A percentile compares a stretch with the other conserved stretches of the same genome.
phyloP scores from a whole-genome alignment of 2,888 invertebrate genomes.

The Cheilosia impressa region DNA sequence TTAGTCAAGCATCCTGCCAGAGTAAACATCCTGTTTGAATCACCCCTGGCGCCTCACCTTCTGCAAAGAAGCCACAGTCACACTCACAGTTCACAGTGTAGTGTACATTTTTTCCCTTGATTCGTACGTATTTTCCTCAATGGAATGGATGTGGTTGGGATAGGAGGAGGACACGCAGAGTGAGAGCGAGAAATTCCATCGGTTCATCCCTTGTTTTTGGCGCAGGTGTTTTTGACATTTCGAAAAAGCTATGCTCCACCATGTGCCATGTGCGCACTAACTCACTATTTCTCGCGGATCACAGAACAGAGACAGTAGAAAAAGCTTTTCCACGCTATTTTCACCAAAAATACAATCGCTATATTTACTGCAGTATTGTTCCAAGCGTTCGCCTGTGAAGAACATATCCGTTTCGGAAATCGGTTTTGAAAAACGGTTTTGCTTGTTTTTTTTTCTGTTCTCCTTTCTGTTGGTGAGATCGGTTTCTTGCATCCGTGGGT shows the following conservation, averaged over 20 bases:
- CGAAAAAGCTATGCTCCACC: slow-evolving; percentile 59
- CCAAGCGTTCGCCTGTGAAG: slow-evolving; percentile 53
- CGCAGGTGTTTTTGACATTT: slow-evolving; percentile 71
- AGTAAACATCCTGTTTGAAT: slow-evolving; percentile 50
- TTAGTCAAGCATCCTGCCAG: slow-evolving; percentile 23
- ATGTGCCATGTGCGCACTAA: slow-evolving; percentile 34
- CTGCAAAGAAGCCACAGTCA: slow-evolving; percentile 15
- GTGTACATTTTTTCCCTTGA: slow-evolving; percentile 8
- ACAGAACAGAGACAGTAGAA: background rate
- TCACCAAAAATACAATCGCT: slow-evolving; percentile 52
- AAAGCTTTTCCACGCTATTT: slow-evolving; percentile 58
- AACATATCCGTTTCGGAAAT: slow-evolving; percentile 56
- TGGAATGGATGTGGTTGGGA: background rate
- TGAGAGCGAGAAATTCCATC: slow-evolving; percentile 21
- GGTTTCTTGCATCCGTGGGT: slow-evolving; percentile 24
- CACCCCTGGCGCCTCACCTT: slow-evolving; percentile 62
- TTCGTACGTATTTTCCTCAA: slow-evolving; percentile 58
- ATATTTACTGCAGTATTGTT: slow-evolving; percentile 72
- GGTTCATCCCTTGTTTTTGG: slow-evolving; percentile 50
- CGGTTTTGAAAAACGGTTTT: slow-evolving; percentile 46
- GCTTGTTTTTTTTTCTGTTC: slow-evolving; percentile 5
- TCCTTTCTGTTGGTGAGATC: slow-evolving; percentile 27
- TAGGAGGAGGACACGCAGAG: no score
- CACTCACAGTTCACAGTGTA: slow-evolving; percentile 9
- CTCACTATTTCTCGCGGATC: slow-evolving; percentile 29